Evolutionary conservation across 2,888 invertebrate genomes (phyloP), one percentile per base, ranked within the genome.

Genomic region (Oasisia sp.): DNA sequence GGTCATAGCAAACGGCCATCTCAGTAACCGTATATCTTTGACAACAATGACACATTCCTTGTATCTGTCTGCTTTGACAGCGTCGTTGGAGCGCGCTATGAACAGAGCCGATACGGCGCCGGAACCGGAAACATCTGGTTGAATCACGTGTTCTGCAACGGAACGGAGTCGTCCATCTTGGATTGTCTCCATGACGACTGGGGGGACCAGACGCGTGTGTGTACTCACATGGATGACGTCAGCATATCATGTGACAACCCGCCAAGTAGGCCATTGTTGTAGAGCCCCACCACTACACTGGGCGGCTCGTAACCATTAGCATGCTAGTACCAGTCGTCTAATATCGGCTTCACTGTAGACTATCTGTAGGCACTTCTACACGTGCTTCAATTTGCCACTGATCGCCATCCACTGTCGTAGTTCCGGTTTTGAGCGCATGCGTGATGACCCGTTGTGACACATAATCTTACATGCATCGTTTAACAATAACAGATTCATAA

Each of bases 201-300:
- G 74, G 74, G 14, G 27, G 74, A 74, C 74, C 74, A 74, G 74
- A 74, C 2, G 27, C 74, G 7, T 0, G 19, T n/a, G 74, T 91
- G 91, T 50, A 91, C 38, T n/a, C 91, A 91, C 50, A 14, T 12
- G 32, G 91, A 91, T 45, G 91, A 91, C 50, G 91, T 91, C 91
- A 91, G 91, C 91, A 91, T 91, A 38, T 91, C 91, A 32, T 91
- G 91, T 44, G 90, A 44, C 90, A 90, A 90, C 90, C 19, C 90
- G 4, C 32, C 14, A 32, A 90, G 38, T 32, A 90, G 38, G 90
- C 3, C 91, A 91, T 38, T 91, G 11, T 91, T 45, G 32, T 91
- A 32, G 50, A 91, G 32, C 45, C 45, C 27, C 44, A 19, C 90
- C 38, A 91, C n/a, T 32, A 44, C 12, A 27, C n/a, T 91, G 27